phyloP scores from a whole-genome alignment of 2,888 invertebrate species.

The Autographa gamma region DNA sequence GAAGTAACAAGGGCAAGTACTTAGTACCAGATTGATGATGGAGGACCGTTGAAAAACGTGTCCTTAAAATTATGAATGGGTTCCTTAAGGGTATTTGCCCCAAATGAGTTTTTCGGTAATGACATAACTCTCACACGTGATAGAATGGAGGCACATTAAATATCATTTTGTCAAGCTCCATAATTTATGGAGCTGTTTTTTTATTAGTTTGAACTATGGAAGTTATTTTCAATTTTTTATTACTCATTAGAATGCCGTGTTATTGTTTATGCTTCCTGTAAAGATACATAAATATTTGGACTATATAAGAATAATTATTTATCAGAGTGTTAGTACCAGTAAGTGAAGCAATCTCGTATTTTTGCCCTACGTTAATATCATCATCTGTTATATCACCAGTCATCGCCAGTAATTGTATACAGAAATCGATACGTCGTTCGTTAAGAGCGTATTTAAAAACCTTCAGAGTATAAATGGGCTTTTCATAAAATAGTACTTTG shows the following conservation, averaged over 20 bases:
- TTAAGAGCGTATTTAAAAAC: conserved; percentile 44
- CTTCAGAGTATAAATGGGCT: conserved; percentile 16
- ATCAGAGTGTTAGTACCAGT: conserved; percentile 26
- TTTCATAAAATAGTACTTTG: conserved; percentile 45
- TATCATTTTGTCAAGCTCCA: conserved; percentile 85
- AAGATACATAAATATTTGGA: conserved; percentile 53
- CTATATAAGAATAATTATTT: conserved; percentile 33
- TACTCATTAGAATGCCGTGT: conserved; percentile 70
- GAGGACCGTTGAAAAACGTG: conserved; percentile 80
- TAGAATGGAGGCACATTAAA: conserved; percentile 81
- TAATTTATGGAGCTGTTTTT: conserved; percentile 78
- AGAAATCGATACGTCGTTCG: conserved; percentile 62
- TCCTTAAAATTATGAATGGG: conserved; percentile 82
- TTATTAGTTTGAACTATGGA: conserved; percentile 76
- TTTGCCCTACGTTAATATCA: conserved; percentile 30
- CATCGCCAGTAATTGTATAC: conserved; percentile 77
- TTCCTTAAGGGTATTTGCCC: conserved; percentile 75
- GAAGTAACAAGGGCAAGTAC: conserved; percentile 84
- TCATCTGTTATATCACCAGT: conserved; percentile 68
- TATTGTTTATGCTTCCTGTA: conserved; percentile 77
- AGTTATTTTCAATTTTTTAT: conserved; percentile 78
- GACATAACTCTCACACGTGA: conserved; percentile 78
- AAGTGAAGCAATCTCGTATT: not conserved
- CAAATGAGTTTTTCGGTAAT: conserved; percentile 83
- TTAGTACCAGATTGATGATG: conserved; percentile 84